A percentile compares a stretch with the other conserved stretches of the same genome.
Evolutionary conservation across 1,140 invertebrate species (phyloP).

Genomic region (Caenorhabditis latens): DNA sequence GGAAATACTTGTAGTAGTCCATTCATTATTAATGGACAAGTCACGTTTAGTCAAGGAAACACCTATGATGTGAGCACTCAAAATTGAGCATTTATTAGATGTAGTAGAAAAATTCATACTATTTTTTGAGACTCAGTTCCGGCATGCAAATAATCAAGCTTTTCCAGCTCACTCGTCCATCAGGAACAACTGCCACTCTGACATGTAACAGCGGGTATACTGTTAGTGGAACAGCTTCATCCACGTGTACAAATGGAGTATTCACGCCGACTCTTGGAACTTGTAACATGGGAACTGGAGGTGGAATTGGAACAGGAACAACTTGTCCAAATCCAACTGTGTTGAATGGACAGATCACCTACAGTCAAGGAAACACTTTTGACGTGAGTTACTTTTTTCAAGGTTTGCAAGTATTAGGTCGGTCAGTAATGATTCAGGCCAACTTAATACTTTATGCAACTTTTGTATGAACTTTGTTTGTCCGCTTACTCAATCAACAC

Average conservation of each 20-base stretch:
- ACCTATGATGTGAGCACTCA: conserved; percentile 36
- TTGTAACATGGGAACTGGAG: neutral
- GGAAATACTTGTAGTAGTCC: conserved; percentile 7
- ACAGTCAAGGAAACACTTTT: conserved; percentile 29
- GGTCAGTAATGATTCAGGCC: too few species aligned
- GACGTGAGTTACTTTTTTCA: neutral
- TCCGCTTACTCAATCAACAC: too few species aligned
- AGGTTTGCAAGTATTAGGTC: too few species aligned
- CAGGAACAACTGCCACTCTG: neutral
- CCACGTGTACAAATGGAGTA: neutral
- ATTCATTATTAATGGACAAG: conserved; percentile 13
- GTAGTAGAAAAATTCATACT: neutral
- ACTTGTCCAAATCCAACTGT: conserved; percentile 23
- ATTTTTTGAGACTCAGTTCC: too few species aligned
- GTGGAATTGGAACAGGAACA: neutral
- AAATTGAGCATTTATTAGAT: too few species aligned
- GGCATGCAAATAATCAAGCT: neutral
- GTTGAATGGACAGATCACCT: neutral
- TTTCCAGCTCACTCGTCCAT: conserved; percentile 18
- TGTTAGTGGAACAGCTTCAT: neutral
- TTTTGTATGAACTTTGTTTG: too few species aligned
- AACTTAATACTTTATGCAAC: too few species aligned
- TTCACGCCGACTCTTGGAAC: neutral
- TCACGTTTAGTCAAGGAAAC: conserved; percentile 23
- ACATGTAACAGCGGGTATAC: neutral